Evolutionary conservation across 2,888 invertebrate genomes (phyloP), one percentile per base, ranked within the genome.

Genomic region (Drosophila limbata): DNA sequence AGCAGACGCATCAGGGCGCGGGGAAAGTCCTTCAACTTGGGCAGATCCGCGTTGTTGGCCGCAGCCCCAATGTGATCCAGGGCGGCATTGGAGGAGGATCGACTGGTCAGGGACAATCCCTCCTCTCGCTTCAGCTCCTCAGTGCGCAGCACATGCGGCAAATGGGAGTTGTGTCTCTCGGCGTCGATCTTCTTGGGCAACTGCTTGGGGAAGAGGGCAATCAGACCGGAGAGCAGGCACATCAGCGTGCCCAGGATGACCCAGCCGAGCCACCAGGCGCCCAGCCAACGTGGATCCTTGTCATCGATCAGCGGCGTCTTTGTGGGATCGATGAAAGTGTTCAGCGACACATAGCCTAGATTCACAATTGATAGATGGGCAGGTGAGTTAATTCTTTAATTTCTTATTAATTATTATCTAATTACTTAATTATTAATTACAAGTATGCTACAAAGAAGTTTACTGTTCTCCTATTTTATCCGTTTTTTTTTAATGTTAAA

Each of bases 251-350:
- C 93, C 10, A 93, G 73, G 35, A 94, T 92, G 25, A 94, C 93
- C 94, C 94, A 94, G 13, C 95, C 96, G n/a, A 96, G 92, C 96
- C 96, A 96, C 96, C 96, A 96, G 10, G 96, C 96, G 19, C 96
- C 96, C 75, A 93, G 91, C 96, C 96, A 96, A 76, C 95, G 92
- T 2, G 95, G 95, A 90, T 95, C 94, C 63, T 93, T 93, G 48
- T 93, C 93, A 48, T 93, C 93, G 35, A 95, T 95, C 9, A 95
- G 88, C 0, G 95, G 95, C 9, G 94, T 94, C 50, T 94, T 92
- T 1, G 91, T 92, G 0, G 95, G 94, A 84, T 94, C 94, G 60
- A 95, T 94, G 83, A 94, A 95, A 1, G 94, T 84, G 77, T 93
- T 94, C 5, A 95, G 87, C 8, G 94, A 93, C 2, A 91, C 37